phyloP scores from a whole-genome alignment of 2,113 vertebrate genomes.

The Natator depressus region DNA sequence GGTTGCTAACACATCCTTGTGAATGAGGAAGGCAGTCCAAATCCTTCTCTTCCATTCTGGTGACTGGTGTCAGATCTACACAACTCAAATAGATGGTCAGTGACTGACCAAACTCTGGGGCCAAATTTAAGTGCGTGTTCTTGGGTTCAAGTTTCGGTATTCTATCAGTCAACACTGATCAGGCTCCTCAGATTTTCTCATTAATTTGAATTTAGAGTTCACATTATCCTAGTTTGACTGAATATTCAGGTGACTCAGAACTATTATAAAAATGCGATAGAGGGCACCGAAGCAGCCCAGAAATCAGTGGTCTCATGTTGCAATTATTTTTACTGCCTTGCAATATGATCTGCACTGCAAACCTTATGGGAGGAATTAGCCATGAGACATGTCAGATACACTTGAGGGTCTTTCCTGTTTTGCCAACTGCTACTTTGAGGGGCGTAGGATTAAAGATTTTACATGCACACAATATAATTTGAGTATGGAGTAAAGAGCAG shows the following conservation, averaged over 20 bases:
- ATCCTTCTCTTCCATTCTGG: neutral
- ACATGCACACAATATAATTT: neutral
- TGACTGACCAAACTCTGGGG: neutral
- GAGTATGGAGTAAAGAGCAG: neutral
- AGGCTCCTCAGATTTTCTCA: neutral
- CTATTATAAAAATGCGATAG: neutral
- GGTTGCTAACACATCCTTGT: slow-evolving; percentile 28
- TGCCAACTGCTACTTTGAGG: neutral
- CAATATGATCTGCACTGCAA: neutral
- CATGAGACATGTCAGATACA: neutral
- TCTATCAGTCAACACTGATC: slow-evolving; percentile 2
- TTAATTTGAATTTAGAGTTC: neutral
- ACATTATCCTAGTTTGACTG: slow-evolving; percentile 6
- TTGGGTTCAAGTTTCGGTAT: neutral
- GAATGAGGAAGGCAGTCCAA: slow-evolving; percentile 15
- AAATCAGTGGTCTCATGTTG: neutral
- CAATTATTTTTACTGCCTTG: neutral
- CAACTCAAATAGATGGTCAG: neutral
- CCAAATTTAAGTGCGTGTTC: neutral
- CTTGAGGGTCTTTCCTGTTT: neutral
- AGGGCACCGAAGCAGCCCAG: slow-evolving; percentile 28
- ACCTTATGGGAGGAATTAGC: neutral
- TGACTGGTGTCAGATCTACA: neutral
- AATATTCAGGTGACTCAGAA: slow-evolving; percentile 21
- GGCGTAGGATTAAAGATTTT: neutral